Conservation (phyloP, 1,140 invertebrate species). For the Drosophila erecta region DNA sequence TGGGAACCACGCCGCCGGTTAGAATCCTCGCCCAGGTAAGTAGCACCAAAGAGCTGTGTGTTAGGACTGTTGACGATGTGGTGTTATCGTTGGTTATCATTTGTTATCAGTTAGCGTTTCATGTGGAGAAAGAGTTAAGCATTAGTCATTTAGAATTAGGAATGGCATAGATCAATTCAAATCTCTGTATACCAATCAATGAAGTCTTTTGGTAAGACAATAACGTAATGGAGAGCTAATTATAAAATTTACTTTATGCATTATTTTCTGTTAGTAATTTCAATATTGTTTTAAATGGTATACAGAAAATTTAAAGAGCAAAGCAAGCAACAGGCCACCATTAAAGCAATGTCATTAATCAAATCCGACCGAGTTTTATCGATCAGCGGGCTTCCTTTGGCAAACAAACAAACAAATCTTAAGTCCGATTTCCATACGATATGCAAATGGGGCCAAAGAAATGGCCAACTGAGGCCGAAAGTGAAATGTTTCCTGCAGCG, state of each 20-base stretch:
- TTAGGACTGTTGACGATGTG: slow-evolving; percentile 78
- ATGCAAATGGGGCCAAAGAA: slow-evolving; percentile 71
- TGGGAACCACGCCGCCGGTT: slow-evolving; percentile 55
- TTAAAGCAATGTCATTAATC: slow-evolving; percentile 14
- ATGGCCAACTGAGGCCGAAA: slow-evolving; percentile 69
- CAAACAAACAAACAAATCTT: slow-evolving; percentile 39
- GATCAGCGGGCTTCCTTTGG: slow-evolving; percentile 32
- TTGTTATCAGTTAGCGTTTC: slow-evolving; percentile 53
- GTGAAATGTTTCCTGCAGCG: slow-evolving; percentile 76
- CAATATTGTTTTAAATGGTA: too few relatives aligned
- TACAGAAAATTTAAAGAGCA: slow-evolving; percentile 1
- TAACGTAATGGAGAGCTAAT: too few relatives aligned
- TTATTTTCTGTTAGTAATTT: too few relatives aligned
- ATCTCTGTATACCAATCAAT: background rate
- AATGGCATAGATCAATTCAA: slow-evolving; percentile 5
- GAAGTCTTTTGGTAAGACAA: too few relatives aligned
- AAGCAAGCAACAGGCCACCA: slow-evolving; percentile 50
- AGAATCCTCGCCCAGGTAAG: slow-evolving; percentile 76
- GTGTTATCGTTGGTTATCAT: slow-evolving; percentile 44
- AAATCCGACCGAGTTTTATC: slow-evolving; percentile 16
- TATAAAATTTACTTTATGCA: too few relatives aligned
- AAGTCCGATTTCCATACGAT: slow-evolving; percentile 72
- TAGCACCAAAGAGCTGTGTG: slow-evolving; percentile 83
- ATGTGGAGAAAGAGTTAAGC: slow-evolving; percentile 55
- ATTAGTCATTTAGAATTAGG: slow-evolving; percentile 5